These are phyloP conservation scores for Stenolophus ochropezus DNA, from an alignment of 2,888 invertebrate genomes.

Conservation along the genomic window DNA sequence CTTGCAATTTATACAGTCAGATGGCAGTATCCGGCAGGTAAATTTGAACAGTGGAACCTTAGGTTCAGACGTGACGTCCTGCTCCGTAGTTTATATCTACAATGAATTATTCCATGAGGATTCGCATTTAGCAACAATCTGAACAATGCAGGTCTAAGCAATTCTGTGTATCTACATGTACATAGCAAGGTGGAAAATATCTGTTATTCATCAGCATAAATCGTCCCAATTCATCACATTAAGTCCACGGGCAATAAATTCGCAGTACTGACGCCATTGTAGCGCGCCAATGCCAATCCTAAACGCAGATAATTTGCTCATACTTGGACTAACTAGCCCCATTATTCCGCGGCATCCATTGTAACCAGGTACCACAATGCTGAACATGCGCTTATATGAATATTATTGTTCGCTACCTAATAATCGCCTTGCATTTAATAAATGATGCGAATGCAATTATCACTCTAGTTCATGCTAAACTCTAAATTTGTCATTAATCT, in stretches of 20 bases:
- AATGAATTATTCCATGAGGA: not conserved
- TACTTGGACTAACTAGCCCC: slow-evolving; percentile 62
- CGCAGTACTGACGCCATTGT: not conserved
- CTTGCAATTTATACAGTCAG: no score
- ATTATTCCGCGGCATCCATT: slow-evolving; percentile 43
- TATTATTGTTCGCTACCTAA: slow-evolving; percentile 48
- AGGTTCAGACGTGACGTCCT: no score
- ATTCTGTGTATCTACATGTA: not conserved
- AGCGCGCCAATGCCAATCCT: slow-evolving; percentile 62
- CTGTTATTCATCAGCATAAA: slow-evolving; percentile 9
- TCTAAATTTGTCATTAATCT: slow-evolving; percentile 46
- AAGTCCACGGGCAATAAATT: slow-evolving; percentile 8
- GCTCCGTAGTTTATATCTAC: not conserved
- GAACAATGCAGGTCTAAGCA: not conserved
- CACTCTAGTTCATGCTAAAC: slow-evolving; percentile 13
- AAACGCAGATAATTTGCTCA: slow-evolving; percentile 65
- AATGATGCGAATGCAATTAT: slow-evolving; percentile 46
- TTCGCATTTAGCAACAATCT: not conserved
- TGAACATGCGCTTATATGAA: slow-evolving; percentile 38
- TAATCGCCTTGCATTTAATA: slow-evolving; percentile 42
- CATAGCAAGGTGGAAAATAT: not conserved
- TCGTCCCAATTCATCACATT: not conserved
- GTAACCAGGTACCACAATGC: slow-evolving; percentile 26
- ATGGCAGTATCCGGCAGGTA: no score
- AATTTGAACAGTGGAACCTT: no score